These are phyloP conservation scores for Glareola pratincola DNA, from an alignment of 2,113 vertebrate genomes.

Conservation along the genomic window DNA sequence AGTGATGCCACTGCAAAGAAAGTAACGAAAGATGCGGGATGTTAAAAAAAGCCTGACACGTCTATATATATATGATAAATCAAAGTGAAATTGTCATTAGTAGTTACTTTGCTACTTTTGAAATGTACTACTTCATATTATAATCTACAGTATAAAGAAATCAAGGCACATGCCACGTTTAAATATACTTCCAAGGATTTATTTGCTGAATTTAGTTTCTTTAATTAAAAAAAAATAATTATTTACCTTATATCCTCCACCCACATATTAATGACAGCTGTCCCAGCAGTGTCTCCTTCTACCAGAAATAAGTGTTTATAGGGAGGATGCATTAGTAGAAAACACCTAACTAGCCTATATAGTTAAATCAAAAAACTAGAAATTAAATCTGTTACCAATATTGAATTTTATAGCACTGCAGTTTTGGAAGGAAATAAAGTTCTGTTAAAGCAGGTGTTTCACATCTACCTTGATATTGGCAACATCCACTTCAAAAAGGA, in stretches of 20 bases:
- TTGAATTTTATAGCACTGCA: background rate
- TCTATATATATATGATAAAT: fast-evolving
- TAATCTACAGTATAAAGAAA: background rate
- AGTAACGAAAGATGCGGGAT: background rate
- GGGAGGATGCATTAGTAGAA: background rate
- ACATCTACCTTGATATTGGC: background rate
- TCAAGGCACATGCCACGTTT: background rate
- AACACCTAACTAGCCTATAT: background rate
- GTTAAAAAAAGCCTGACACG: background rate
- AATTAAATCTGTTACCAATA: background rate
- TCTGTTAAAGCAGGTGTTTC: background rate
- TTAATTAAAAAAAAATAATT: background rate
- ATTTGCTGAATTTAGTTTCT: background rate
- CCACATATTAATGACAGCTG: background rate
- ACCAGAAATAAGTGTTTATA: background rate
- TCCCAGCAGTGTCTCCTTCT: background rate
- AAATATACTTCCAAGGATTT: background rate
- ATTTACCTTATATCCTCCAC: background rate
- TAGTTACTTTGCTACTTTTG: background rate
- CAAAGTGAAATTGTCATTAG: background rate
- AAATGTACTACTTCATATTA: background rate
- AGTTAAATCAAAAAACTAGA: background rate
- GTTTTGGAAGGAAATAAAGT: background rate
- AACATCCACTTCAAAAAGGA: background rate
- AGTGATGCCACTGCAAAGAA: background rate